A percentile compares a stretch with the other conserved stretches of the same genome.
These are phyloP conservation scores for Aphelenchoides fujianensis DNA, from an alignment of 1,140 invertebrate species.

Conservation along the genomic window DNA sequence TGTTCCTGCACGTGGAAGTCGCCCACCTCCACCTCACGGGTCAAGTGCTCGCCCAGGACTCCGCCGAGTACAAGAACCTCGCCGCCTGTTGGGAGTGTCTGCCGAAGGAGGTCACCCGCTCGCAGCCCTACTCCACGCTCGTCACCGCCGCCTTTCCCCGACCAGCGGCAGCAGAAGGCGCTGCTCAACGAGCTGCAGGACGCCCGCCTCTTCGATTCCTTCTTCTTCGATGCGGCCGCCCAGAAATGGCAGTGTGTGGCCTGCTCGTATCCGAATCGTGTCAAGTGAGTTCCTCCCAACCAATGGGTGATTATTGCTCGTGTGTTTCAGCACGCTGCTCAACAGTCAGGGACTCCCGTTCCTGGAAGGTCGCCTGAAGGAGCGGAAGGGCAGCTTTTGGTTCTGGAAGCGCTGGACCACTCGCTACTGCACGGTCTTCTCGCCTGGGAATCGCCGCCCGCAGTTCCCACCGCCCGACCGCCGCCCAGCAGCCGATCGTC, in stretches of 20 bases:
- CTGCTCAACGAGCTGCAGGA: constrained; percentile 80
- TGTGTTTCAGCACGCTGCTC: constrained; percentile 64
- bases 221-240: constrained; percentile 72
- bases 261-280: constrained; percentile 84
- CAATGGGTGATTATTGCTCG: constrained; percentile 52
- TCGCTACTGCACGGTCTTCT: constrained; percentile 85
- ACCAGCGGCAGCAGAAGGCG: constrained; percentile 77
- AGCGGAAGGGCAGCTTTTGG: constrained; percentile 88
- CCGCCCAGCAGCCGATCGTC: constrained; percentile 65
- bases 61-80: constrained; percentile 63
- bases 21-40: constrained; percentile 39
- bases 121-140: constrained; percentile 75
- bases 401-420: constrained; percentile 85
- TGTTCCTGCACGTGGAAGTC: constrained; percentile 85
- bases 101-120: constrained; percentile 77
- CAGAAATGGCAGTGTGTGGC: constrained; percentile 80
- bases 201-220: constrained; percentile 84
- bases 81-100: constrained; percentile 89
- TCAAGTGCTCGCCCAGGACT: constrained; percentile 26
- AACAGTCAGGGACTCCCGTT: constrained; percentile 21
- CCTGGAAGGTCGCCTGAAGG: constrained; percentile 83
- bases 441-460: constrained; percentile 81
- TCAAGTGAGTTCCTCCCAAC: constrained; percentile 70
- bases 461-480: constrained; percentile 69
- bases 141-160: constrained; percentile 87